phyloP scores from a whole-genome alignment of 1,140 invertebrate species.

The Cherax quadricarinatus region DNA sequence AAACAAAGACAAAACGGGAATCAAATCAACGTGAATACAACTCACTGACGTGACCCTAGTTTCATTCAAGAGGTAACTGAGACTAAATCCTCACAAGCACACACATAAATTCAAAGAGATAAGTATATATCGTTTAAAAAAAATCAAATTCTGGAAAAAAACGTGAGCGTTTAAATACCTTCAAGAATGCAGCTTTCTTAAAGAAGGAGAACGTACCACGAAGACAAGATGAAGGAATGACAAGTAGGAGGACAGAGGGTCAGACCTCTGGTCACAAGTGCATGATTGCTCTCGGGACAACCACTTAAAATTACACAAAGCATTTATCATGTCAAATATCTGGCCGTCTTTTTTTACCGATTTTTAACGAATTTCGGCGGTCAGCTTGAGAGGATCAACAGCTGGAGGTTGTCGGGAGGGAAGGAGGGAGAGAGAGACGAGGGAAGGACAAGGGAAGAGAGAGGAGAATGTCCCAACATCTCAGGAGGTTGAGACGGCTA shows the following conservation, averaged over 20 bases:
- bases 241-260: background rate
- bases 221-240: background rate
- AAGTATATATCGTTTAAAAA: no score
- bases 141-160: no score
- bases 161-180: constrained; percentile 1
- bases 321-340: constrained; percentile 66
- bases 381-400: constrained; percentile 35
- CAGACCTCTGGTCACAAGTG: constrained; percentile 38
- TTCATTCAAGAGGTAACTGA: no score
- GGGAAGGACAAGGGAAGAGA: constrained; percentile 12
- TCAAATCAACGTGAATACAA: no score
- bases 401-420: background rate
- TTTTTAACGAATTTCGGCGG: constrained; percentile 66
- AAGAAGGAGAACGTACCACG: no score
- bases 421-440: background rate
- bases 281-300: constrained; percentile 54
- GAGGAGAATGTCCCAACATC: no score
- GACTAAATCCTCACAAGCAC: no score
- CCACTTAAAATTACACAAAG: constrained; percentile 63
- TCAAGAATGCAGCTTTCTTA: background rate
- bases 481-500: background rate
- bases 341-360: constrained; percentile 39
- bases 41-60: no score
- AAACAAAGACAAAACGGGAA: no score
- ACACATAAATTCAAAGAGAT: no score